phyloP scores from a whole-genome alignment of 2,888 invertebrate species.

The Dioctria linearis region DNA sequence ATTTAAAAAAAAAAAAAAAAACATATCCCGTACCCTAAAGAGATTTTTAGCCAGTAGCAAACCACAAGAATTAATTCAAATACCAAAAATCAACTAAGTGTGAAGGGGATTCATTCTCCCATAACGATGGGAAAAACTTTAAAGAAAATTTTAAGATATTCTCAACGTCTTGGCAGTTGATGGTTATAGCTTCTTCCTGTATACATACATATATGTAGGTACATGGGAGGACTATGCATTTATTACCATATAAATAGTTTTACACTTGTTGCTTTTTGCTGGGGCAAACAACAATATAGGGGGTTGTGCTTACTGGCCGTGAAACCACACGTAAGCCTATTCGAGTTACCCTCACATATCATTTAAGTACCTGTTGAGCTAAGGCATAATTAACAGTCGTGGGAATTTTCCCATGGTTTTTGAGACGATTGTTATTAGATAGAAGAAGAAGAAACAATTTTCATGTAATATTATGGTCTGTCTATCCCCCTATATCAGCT shows the following conservation, averaged over 20 bases:
- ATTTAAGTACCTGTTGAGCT: slow-evolving; percentile 60
- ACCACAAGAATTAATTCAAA: background rate
- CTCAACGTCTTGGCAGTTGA: slow-evolving; percentile 55
- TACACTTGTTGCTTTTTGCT: slow-evolving; percentile 56
- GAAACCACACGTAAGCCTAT: slow-evolving; percentile 63
- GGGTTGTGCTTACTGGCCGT: slow-evolving; percentile 61
- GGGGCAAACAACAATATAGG: slow-evolving; percentile 17
- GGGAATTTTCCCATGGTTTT: slow-evolving; percentile 61
- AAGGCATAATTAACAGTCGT: slow-evolving; percentile 57
- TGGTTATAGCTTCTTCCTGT: slow-evolving; percentile 54
- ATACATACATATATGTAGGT: background rate
- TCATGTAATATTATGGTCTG: background rate
- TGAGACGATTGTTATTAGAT: background rate
- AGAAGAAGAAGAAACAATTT: background rate
- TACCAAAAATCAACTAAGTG: slow-evolving; percentile 42
- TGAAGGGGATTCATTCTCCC: slow-evolving; percentile 65
- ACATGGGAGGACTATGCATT: slow-evolving; percentile 37
- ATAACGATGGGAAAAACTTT: slow-evolving; percentile 67
- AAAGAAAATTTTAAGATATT: slow-evolving; percentile 64
- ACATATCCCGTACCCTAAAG: background rate
- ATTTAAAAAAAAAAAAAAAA: background rate
- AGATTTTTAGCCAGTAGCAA: background rate
- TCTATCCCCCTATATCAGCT: background rate
- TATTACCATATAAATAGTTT: slow-evolving; percentile 59
- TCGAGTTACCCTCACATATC: slow-evolving; percentile 49